These are phyloP conservation scores for Amiota communis DNA, from an alignment of 2,888 invertebrate genomes.

Conservation along the genomic window DNA sequence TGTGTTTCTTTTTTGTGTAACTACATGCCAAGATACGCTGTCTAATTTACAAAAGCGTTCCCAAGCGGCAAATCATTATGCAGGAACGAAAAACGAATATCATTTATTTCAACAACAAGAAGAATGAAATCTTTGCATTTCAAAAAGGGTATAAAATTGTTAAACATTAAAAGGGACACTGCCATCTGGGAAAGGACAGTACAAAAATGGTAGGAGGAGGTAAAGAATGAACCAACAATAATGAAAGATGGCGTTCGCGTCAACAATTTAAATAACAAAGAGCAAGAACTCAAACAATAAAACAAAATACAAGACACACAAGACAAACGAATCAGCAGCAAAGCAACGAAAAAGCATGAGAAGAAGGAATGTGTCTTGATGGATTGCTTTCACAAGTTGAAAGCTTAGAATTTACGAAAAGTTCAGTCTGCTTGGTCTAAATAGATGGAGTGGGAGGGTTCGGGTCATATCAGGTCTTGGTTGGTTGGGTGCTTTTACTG, in stretches of 20 bases:
- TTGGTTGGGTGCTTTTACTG: neutral
- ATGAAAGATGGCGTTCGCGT: slow-evolving; percentile 1
- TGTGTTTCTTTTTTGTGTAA: neutral
- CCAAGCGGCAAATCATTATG: slow-evolving; percentile 66
- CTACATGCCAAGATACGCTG: slow-evolving; percentile 13
- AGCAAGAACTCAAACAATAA: too few species aligned
- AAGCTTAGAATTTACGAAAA: too few species aligned
- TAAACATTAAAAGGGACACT: neutral
- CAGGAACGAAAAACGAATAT: slow-evolving; percentile 36
- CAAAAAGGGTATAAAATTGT: slow-evolving; percentile 44
- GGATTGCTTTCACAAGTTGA: too few species aligned
- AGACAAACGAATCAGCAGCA: too few species aligned
- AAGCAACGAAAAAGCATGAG: too few species aligned
- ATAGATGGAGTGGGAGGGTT: too few species aligned
- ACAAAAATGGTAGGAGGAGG: too few species aligned
- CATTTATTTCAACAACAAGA: slow-evolving; percentile 3
- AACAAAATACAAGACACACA: too few species aligned
- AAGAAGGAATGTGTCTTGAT: too few species aligned
- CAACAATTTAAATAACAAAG: too few species aligned
- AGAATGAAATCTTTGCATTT: slow-evolving; percentile 42
- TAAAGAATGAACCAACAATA: neutral
- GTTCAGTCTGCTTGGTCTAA: too few species aligned
- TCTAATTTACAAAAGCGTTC: slow-evolving; percentile 63
- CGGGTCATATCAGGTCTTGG: neutral
- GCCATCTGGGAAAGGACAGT: too few species aligned